Base-by-base conservation (phyloP, 2,888 invertebrate species). In the Gryllus longicercus region DNA sequence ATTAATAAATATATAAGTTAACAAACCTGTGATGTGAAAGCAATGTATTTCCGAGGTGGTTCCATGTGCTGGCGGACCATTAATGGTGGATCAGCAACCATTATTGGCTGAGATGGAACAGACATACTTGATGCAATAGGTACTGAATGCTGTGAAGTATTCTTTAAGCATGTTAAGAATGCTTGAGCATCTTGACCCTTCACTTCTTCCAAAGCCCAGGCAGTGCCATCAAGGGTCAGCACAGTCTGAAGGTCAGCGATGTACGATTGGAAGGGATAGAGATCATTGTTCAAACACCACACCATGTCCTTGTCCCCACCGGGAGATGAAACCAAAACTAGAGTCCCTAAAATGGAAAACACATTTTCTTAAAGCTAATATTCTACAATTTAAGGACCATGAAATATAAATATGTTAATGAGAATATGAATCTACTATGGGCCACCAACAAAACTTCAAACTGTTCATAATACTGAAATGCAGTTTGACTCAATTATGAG, bases 181-280 rank as follows among this genome's bases (percentile, higher is more conserved):
- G 77, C 89, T 2, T 75, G 63, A 23, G 78, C 86, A 82, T 88
- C 87, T 79, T 88, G 86, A 2, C 89, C 90, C 87, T 86, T 86
- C 78, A 92, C 89, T 87, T 94, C 94, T 16, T 91, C 90, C 84
- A 98, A 90, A 10, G 95, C 95, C 94, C 97, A 95, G 0, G 95
- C 95, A 18, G 49, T 93, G n/a, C 96, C 96, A 86, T 96, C 95
- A 1, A 98, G 88, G 50, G 93, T 91, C 75, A 95, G 87, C 81
- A 94, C 90, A 0, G 94, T 93, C 87, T 96, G 93, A 0, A 93
- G 93, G 86, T 95, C 96, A 83, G 92, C 91, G 75, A 93, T 87
- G 84, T 84, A 88, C 83, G 86, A 89, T 85, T 86, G 90, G 84
- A 92, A 92, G 79, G 93, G 92, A 87, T 94, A 94, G 51, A 93